phyloP scores from a whole-genome alignment of 2,888 invertebrate species.

The Drosophila diplacantha region DNA sequence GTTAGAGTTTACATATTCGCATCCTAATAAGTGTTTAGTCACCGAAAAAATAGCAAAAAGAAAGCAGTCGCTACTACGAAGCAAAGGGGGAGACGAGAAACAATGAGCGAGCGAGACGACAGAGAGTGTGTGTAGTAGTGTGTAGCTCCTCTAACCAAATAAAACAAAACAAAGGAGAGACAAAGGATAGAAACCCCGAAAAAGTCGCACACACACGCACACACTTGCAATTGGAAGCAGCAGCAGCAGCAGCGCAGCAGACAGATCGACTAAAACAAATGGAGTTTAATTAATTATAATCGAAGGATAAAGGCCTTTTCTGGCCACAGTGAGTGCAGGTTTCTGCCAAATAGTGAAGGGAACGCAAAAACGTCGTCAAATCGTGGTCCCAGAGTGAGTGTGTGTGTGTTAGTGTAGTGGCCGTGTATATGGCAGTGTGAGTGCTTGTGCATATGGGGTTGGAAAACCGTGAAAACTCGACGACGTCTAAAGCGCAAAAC shows the following conservation, averaged over 20 bases:
- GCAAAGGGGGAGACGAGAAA: conserved; percentile 61
- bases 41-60: conserved; percentile 7
- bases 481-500: conserved; percentile 44
- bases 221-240: conserved; percentile 64
- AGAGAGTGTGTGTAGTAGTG: conserved; percentile 49
- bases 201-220: conserved; percentile 53
- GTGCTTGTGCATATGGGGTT: conserved; percentile 64
- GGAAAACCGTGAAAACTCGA: conserved; percentile 61
- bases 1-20: background rate
- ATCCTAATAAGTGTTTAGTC: conserved; percentile 6
- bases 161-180: conserved; percentile 73
- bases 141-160: conserved; percentile 66
- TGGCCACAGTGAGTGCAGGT: conserved; percentile 16
- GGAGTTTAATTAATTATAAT: conserved; percentile 30
- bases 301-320: conserved; percentile 11
- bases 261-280: conserved; percentile 49
- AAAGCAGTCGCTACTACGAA: conserved; percentile 35
- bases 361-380: conserved; percentile 31
- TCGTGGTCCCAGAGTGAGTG: conserved; percentile 18
- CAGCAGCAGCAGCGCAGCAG: conserved; percentile 37
- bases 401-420: conserved; percentile 46
- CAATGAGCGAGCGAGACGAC: conserved; percentile 61
- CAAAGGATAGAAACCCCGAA: conserved; percentile 73
- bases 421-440: conserved; percentile 48
- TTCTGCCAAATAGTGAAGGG: conserved; percentile 25